Base-by-base conservation (phyloP, 2,888 invertebrate genomes). In the Chrysodeixis includens region DNA sequence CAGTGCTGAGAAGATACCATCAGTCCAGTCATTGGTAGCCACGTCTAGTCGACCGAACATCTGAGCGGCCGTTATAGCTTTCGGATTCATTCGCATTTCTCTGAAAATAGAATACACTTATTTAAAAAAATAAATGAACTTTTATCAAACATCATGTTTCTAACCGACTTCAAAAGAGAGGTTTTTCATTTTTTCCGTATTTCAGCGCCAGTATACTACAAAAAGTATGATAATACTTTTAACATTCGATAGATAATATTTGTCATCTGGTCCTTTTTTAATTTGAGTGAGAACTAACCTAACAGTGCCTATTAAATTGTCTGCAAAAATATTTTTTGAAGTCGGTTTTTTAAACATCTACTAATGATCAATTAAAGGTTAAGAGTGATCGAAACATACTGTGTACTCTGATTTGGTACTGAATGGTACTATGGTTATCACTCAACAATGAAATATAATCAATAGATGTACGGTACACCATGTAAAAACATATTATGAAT, bases 81-180 rank as follows among this genome's bases (percentile, higher is more conserved):
- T 99, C 0, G 99, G 99, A 92, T 99, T 99, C 99, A 99, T 99
- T 76, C 99, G 95, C 98, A 99, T 98, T 95, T 99, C 99, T 77
- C 97, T 97, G 82, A 40, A 87, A 88, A 68, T 8, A 6, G 8
- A 40, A 30, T n/a, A n/a, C n/a, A n/a, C n/a, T n/a, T n/a, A n/a
- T n/a, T n/a, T n/a, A n/a, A n/a, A n/a, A n/a, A n/a, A n/a, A n/a
- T n/a, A n/a, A n/a, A n/a, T n/a, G n/a, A n/a, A n/a, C n/a, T n/a
- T n/a, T n/a, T n/a, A n/a, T n/a, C n/a, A n/a, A n/a, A n/a, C n/a
- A n/a, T n/a, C n/a, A n/a, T n/a, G n/a, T n/a, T n/a, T n/a, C n/a
- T n/a, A n/a, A n/a, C n/a, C n/a, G n/a, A n/a, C n/a, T n/a, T n/a
- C n/a, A n/a, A n/a, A n/a, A n/a, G n/a, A n/a, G n/a, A n/a, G n/a